A percentile compares a stretch with the other conserved stretches of the same genome.
Evolutionary conservation across 2,888 invertebrate genomes (phyloP).

Genomic region (Cephonodes hylas): DNA sequence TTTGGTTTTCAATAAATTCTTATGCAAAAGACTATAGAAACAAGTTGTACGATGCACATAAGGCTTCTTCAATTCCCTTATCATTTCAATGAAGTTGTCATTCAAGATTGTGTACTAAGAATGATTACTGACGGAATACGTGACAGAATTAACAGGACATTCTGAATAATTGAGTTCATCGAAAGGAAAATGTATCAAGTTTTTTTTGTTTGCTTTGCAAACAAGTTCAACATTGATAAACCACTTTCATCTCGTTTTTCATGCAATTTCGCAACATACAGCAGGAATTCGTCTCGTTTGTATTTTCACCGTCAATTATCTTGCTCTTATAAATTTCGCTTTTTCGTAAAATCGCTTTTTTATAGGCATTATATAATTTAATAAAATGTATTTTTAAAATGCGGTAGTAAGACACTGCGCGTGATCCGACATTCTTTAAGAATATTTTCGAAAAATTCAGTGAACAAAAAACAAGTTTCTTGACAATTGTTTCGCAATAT

Average conservation of each 20-base stretch:
- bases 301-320: background rate
- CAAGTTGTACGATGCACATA: no score
- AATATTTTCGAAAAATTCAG: no score
- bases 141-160: background rate
- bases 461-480: no score
- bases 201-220: background rate
- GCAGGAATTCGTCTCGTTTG: background rate
- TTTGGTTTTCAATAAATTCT: no score
- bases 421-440: no score
- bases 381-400: background rate
- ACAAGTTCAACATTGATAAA: constrained; percentile 5
- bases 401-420: background rate
- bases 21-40: no score
- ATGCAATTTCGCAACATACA: background rate
- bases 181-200: background rate
- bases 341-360: background rate
- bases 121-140: background rate
- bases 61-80: no score
- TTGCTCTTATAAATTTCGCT: background rate
- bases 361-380: background rate
- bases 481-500: no score
- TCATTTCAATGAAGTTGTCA: background rate
- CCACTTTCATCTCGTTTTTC: constrained; percentile 6
- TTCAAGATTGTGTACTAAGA: background rate
- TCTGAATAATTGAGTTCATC: background rate